These are phyloP conservation scores for Drosophila takahashii DNA, from an alignment of 1,140 invertebrate genomes.

Conservation along the genomic window DNA sequence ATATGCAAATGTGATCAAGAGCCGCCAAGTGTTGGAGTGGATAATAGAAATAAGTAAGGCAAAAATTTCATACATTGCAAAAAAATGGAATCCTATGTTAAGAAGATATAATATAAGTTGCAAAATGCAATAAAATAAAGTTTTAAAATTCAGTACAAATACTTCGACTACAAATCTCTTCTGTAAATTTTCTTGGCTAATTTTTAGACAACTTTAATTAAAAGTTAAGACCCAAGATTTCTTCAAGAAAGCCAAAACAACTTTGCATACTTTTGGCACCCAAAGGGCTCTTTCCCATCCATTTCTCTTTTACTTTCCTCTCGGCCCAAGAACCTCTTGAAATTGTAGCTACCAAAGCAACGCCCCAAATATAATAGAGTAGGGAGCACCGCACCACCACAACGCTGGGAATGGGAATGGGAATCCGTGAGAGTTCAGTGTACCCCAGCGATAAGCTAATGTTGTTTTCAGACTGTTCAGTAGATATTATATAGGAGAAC, in stretches of 20 bases:
- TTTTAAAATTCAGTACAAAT: no score
- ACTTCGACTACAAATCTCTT: no score
- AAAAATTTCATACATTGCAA: no score
- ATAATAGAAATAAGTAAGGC: background rate
- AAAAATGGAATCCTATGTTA: no score
- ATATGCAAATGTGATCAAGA: slow-evolving; percentile 19
- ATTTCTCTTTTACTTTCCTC: background rate
- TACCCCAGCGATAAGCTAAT: slow-evolving; percentile 72
- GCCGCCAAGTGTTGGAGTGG: background rate
- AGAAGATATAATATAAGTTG: no score
- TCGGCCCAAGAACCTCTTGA: slow-evolving; percentile 33
- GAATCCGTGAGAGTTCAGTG: slow-evolving; percentile 62
- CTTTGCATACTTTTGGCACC: slow-evolving; percentile 65
- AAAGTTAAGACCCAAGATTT: slow-evolving; percentile 1
- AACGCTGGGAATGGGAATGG: slow-evolving; percentile 1
- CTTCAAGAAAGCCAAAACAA: slow-evolving; percentile 15
- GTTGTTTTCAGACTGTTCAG: slow-evolving; percentile 49
- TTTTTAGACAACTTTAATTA: slow-evolving; percentile 1
- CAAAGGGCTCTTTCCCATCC: slow-evolving; percentile 7
- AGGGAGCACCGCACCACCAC: slow-evolving; percentile 27
- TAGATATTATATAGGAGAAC: slow-evolving; percentile 39
- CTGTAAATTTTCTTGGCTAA: background rate
- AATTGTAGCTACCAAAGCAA: slow-evolving; percentile 53
- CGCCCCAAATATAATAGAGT: slow-evolving; percentile 61
- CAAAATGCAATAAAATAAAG: background rate